A percentile compares a stretch with the other conserved stretches of the same genome.
Evolutionary conservation across 2,113 vertebrate species (phyloP).

Genomic region (Zosterops pallidus): DNA sequence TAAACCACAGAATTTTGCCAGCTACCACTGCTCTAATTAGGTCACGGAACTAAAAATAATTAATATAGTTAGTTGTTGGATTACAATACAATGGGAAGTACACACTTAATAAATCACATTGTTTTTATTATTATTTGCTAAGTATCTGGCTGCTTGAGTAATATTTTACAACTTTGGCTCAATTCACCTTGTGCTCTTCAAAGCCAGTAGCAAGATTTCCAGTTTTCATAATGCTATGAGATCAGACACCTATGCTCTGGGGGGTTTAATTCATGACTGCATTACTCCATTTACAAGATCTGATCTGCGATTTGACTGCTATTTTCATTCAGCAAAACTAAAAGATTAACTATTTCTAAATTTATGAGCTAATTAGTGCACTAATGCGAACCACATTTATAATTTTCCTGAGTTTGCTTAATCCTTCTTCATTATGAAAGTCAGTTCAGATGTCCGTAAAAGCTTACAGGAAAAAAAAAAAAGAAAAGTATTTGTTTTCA

Average conservation of each 20-base stretch:
- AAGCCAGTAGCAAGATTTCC: conserved; percentile 32
- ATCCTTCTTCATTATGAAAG: conserved; percentile 25
- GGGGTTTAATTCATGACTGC: conserved; percentile 10
- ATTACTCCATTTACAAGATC: background rate
- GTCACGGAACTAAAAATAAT: background rate
- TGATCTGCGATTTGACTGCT: background rate
- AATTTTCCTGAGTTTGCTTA: conserved; percentile 42
- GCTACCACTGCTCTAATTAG: background rate
- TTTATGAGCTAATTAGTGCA: conserved; percentile 48
- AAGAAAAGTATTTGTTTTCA: conserved; percentile 8
- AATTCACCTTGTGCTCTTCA: background rate
- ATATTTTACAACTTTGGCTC: conserved; percentile 25
- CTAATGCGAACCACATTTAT: conserved; percentile 50
- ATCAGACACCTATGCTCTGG: conserved; percentile 12
- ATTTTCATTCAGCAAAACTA: conserved; percentile 2
- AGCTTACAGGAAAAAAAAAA: background rate
- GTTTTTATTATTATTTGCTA: conserved; percentile 28
- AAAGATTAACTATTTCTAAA: background rate
- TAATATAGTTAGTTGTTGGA: background rate
- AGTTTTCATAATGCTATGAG: conserved; percentile 5
- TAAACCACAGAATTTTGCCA: background rate
- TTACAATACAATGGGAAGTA: conserved; percentile 10
- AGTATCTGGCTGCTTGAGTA: background rate
- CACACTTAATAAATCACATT: conserved; percentile 13
- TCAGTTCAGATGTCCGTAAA: conserved; percentile 37